phyloP scores from a whole-genome alignment of 1,140 invertebrate genomes.

The Rhopalosiphum padi region DNA sequence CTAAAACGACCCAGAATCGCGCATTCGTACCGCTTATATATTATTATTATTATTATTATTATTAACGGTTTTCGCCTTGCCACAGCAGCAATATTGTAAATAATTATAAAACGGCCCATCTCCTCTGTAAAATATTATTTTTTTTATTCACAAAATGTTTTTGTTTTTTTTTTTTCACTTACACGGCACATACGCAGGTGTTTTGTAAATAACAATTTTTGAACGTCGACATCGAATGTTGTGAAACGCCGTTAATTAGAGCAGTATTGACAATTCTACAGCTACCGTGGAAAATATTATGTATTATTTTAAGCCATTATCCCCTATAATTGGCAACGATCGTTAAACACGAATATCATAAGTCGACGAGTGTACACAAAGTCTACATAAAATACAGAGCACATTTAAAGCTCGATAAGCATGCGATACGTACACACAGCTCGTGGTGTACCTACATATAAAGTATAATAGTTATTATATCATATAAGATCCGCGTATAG shows the following conservation, averaged over 20 bases:
- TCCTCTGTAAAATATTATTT: not conserved
- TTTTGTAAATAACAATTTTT: not conserved
- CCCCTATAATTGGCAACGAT: not conserved
- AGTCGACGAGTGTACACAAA: not conserved
- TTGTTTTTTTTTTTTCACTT: not conserved
- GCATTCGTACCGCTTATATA: not conserved
- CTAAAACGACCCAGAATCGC: not conserved
- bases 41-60: too few species aligned
- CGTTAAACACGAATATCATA: not conserved
- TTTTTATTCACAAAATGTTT: not conserved
- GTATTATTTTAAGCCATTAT: not conserved
- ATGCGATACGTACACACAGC: not conserved
- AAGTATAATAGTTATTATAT: too few species aligned
- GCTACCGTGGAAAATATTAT: not conserved
- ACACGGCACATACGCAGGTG: not conserved
- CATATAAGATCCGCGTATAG: not conserved
- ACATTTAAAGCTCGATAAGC: too few species aligned
- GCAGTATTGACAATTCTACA: not conserved
- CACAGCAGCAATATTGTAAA: too few species aligned
- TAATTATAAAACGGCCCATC: not conserved
- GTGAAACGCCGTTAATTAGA: not conserved
- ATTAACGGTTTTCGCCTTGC: not conserved
- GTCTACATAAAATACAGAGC: not conserved
- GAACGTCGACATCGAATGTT: not conserved
- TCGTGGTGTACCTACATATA: not conserved